Conservation (phyloP, 2,113 vertebrate genomes). For the Paradisaea rubra region DNA sequence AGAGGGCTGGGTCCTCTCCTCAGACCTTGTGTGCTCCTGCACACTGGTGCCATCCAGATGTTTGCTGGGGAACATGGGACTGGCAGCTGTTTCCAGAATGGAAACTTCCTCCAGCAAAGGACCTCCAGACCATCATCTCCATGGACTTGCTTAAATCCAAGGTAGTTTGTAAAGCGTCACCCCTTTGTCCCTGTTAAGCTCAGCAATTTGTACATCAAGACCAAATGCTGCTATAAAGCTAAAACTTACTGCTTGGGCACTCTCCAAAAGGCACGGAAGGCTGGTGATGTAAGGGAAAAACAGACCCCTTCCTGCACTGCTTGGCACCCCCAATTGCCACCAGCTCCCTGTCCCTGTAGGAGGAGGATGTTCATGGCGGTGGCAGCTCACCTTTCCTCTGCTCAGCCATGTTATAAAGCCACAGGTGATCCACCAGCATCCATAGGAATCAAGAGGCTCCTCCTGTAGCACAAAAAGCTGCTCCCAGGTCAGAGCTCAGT, state of each 20-base stretch:
- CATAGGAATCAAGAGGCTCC: neutral
- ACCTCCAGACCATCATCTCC: neutral
- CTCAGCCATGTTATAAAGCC: neutral
- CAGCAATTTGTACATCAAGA: neutral
- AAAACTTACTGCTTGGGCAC: neutral
- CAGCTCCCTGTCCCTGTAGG: neutral
- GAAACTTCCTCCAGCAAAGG: neutral
- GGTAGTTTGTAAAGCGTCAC: neutral
- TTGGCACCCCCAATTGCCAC: accelerated
- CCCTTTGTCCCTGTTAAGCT: neutral
- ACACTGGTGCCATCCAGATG: neutral
- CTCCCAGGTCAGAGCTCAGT: neutral
- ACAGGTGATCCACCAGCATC: neutral
- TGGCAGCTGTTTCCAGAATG: neutral
- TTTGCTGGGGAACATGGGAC: accelerated
- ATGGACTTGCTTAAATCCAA: neutral
- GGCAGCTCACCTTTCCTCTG: neutral
- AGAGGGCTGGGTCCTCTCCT: neutral
- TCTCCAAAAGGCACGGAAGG: neutral
- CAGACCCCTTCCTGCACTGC: neutral
- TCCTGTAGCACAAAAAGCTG: neutral
- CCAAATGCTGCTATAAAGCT: neutral
- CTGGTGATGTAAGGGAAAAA: neutral
- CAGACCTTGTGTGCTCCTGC: neutral
- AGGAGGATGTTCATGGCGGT: neutral